Base-by-base conservation (phyloP, 2,113 vertebrate species). In the Pterocles burchelli region DNA sequence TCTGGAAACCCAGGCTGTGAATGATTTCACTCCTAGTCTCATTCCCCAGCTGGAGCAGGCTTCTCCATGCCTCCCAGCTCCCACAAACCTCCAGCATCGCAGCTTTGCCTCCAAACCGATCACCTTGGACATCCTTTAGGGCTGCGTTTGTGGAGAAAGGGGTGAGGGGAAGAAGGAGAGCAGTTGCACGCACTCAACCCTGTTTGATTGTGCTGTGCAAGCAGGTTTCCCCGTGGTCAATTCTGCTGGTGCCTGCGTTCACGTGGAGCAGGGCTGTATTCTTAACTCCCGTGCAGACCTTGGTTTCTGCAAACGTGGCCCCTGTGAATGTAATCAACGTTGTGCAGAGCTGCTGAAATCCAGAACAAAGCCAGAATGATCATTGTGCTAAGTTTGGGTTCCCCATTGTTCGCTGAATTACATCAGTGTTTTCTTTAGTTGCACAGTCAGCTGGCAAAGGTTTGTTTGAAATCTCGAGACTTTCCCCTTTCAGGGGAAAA, bases 371-470 rank as follows among this genome's bases (percentile, higher is more conserved):
- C 84, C 93, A 72, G 87, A 95, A 85, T 51, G n/a, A 28, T 55
- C 95, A 94, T 91, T 95, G 95, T 95, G 95, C 95, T 97, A 95
- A 95, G 93, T 97, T 94, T 96, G 94, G 93, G 77, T 41, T 92
- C 93, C 93, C 92, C 93, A 93, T 97, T 96, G 95, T 95, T 89
- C 86, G 6, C 22, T 82, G 94, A 85, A 92, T 94, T 94, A 91
- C 89, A 92, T 91, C 94, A 95, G 84, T 95, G 95, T 95, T 96
- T 95, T 95, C 93, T 94, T 94, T 96, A 97, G 94, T 89, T 96
- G 95, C 94, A 93, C 84, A 95, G 95, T 95, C 95, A 96, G 94
- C 91, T 96, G 94, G 94, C 95, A 92, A 63, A 95, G 93, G 81
- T 67, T 75, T 72, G 84, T 71, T 67, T 95, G 95, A 87, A 89